Base-by-base conservation (phyloP, 2,113 vertebrate species). In the Oceanodroma tethys region DNA sequence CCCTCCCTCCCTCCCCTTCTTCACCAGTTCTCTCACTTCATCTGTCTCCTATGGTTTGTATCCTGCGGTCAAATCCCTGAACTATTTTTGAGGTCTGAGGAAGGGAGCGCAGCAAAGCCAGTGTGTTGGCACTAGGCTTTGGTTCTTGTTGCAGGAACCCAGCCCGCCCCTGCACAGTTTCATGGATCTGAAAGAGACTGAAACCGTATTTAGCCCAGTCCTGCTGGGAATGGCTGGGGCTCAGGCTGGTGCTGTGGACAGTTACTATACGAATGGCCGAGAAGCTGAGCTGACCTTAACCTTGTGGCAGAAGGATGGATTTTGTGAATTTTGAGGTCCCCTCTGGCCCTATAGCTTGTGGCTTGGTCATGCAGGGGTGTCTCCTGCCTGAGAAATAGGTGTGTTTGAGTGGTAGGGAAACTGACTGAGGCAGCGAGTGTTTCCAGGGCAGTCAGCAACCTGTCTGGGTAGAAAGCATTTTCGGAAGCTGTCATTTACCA, bases 121-220 rank as follows among this genome's bases (percentile, higher is more conserved):
- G 25, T 88, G 75, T 82, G 53, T 75, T 95, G 87, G 86, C 95
- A 82, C 23, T n/a, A 52, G 40, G 8, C 65, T 94, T 88, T 13
- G 40, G 74, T 82, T 97, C 58, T 81, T 75, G 45, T 76, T 75
- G 48, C 74, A 94, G 95, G 87, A 96, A 95, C 73, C 43, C 87
- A 90, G 58, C 78, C 40, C 1, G 0, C 78, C 65, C 13, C 89
- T 87, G 76, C 65, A 79, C 42, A 36, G 60, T 90, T 94, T 79
- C 34, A 27, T 34, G 55, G 15, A 5, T 59, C 38, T 75, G 52
- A 72, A 72, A 68, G 36, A 87, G 43, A 30, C 19, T 47, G 32
- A 73, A 91, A 42, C n/a, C 56, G 25, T 56, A 48, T 59, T 88
- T 83, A 78, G 63, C 50, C 7, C 29, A 52, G 18, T 40, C 58